Evolutionary conservation across 2,888 invertebrate genomes (phyloP), one percentile per base, ranked within the genome.

Genomic region (Agrochola macilenta): DNA sequence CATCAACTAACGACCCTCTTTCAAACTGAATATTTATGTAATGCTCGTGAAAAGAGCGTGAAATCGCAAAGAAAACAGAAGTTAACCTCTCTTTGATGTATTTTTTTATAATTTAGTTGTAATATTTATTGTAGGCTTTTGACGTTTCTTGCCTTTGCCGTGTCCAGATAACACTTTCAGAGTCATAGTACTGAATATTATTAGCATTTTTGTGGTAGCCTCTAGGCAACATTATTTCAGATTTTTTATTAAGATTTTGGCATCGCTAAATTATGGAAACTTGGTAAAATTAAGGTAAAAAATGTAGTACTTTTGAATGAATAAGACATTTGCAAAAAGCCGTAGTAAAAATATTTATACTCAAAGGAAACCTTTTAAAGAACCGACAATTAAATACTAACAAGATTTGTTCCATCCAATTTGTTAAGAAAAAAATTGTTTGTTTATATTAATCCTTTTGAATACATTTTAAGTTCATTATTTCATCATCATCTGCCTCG

Each of bases 11-110:
- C 83, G 84, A 86, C 87, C 85, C 83, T 81, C 85, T 82, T 83
- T 83, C 77, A 79, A 88, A 86, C 84, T 86, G 87, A 89, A 89
- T 89, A 89, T 89, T 89, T 89, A 89, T 89, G 86, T 84, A 87
- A 89, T 83, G 80, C 80, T 85, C 81, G 74, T 72, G 81, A 82
- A 88, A 82, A 87, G 87, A 88, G 86, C 88, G 86, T 84, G 87
- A 89, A 91, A 90, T 90, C 86, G 82, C 78, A 87, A 92, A 89
- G 89, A 90, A 91, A 90, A 90, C 81, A 86, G 85, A 89, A 87
- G 87, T 73, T 73, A 86, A 79, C 82, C 69, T 82, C 54, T 35
- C 89, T 89, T 91, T 91, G 90, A 89, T 87, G 84, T 89, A 77
- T 79, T 83, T 88, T n/a, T 87, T 86, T 85, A 81, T 86, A 89